Evolutionary conservation across 2,113 vertebrate genomes (phyloP).

Genomic region (Coryphaenoides rupestris): DNA sequence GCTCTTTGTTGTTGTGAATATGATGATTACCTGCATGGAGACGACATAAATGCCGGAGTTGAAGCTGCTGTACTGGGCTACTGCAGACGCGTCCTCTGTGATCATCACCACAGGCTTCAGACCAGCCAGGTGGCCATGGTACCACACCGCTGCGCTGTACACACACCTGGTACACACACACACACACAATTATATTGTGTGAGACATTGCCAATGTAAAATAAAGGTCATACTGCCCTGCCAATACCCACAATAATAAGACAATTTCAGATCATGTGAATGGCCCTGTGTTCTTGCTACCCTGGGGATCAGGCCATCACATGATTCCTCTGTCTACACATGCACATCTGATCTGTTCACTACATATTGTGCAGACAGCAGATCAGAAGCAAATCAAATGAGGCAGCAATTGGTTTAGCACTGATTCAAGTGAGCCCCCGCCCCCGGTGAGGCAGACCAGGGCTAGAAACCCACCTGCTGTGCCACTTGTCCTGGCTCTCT

Average conservation of each 20-base stretch:
- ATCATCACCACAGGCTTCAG: conserved; percentile 89
- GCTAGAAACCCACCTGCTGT: conserved; percentile 74
- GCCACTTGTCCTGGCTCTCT: conserved; percentile 87
- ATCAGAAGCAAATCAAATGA: too few species aligned
- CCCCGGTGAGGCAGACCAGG: neutral
- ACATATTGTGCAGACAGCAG: neutral
- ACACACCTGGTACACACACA: conserved; percentile 81
- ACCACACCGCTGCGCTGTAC: conserved; percentile 92
- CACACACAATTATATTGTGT: conserved; percentile 12
- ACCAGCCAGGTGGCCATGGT: conserved; percentile 85
- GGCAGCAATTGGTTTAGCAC: too few species aligned
- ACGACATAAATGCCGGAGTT: conserved; percentile 89
- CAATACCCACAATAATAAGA: too few species aligned
- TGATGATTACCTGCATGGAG: conserved; percentile 79
- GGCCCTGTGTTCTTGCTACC: too few species aligned
- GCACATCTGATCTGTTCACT: too few species aligned
- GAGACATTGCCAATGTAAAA: too few species aligned
- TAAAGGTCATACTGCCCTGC: too few species aligned
- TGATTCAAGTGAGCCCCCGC: too few species aligned
- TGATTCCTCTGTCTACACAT: too few species aligned
- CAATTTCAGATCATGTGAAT: too few species aligned
- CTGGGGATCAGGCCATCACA: too few species aligned
- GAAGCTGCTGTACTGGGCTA: conserved; percentile 79
- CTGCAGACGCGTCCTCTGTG: conserved; percentile 82
- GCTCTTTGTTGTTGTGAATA: neutral